These are phyloP conservation scores for Manis javanica DNA, from an alignment of 2,797 vertebrate species.

Conservation along the genomic window DNA sequence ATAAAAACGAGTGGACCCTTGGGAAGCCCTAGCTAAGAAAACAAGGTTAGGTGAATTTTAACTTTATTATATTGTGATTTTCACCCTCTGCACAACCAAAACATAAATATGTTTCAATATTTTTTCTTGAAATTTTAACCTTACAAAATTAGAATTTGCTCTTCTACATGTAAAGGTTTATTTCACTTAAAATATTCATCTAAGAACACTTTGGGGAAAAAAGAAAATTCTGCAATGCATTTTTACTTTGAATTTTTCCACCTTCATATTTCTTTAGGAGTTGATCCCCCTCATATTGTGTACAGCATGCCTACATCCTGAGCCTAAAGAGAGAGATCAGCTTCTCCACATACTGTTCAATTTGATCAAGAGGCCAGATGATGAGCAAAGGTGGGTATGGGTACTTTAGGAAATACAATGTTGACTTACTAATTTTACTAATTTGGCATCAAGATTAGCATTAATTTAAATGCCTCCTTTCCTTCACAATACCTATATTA, in stretches of 20 bases:
- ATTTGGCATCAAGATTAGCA: background rate
- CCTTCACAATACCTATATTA: background rate
- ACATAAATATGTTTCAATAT: constrained; percentile 37
- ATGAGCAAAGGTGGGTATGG: constrained; percentile 95
- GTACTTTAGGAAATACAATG: background rate
- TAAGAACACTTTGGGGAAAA: constrained; percentile 39
- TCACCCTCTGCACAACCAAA: background rate
- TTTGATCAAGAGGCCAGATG: constrained; percentile 98
- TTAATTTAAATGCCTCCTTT: background rate
- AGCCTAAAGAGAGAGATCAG: constrained; percentile 98
- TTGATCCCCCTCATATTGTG: constrained; percentile 98
- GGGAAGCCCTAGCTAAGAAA: background rate
- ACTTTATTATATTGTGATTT: background rate
- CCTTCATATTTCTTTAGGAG: constrained; percentile 89
- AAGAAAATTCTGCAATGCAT: constrained; percentile 39
- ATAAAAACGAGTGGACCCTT: background rate
- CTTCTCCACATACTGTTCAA: constrained; percentile 99
- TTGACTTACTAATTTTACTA: background rate
- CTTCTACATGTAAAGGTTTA: constrained; percentile 49
- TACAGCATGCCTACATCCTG: constrained; percentile 98
- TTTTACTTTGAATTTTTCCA: constrained; percentile 76
- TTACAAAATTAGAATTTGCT: constrained; percentile 44
- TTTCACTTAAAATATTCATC: constrained; percentile 65
- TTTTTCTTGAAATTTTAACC: constrained; percentile 52
- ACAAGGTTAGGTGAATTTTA: background rate